A percentile compares a stretch with the other conserved stretches of the same genome.
Evolutionary conservation across 1,140 invertebrate species (phyloP).

Genomic region (Drosophila tani): DNA sequence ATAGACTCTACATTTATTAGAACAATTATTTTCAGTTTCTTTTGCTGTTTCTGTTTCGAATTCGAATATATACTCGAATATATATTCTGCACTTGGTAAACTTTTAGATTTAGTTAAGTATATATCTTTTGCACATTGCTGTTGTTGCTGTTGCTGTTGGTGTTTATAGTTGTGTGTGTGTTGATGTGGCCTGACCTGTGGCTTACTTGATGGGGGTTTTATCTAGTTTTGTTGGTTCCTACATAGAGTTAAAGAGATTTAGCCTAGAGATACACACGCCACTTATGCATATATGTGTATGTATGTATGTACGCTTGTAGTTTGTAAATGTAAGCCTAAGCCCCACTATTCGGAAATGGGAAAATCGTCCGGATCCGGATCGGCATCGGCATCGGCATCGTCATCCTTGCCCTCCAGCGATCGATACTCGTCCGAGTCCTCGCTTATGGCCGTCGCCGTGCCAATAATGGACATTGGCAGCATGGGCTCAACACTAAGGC

Average conservation of each 20-base stretch:
- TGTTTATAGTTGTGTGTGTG: slow-evolving; percentile 12
- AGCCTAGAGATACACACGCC: slow-evolving; percentile 57
- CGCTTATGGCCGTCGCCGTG: slow-evolving; percentile 59
- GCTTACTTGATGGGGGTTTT: slow-evolving; percentile 24
- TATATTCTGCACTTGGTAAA: slow-evolving; percentile 60
- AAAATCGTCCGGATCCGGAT: slow-evolving; percentile 64
- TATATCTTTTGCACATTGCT: slow-evolving; percentile 61
- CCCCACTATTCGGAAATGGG: slow-evolving; percentile 76
- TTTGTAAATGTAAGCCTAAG: slow-evolving; percentile 35
- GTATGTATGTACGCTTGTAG: slow-evolving; percentile 10
- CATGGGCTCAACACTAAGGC: slow-evolving; percentile 45
- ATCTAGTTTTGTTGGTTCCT: slow-evolving; percentile 33
- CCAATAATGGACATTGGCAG: slow-evolving; percentile 61
- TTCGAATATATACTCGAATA: slow-evolving; percentile 16
- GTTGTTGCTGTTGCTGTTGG: slow-evolving; percentile 39
- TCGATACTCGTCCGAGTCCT: slow-evolving; percentile 84
- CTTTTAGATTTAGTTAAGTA: slow-evolving; percentile 74
- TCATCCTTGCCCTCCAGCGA: slow-evolving; percentile 83
- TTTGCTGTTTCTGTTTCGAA: slow-evolving; percentile 29
- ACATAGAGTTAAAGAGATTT: slow-evolving; percentile 70
- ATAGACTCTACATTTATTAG: slow-evolving; percentile 58
- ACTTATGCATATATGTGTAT: slow-evolving; percentile 25
- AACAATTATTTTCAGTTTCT: slow-evolving; percentile 54
- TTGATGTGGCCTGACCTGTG: slow-evolving; percentile 17
- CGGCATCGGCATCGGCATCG: slow-evolving; percentile 69